Evolutionary conservation across 2,113 vertebrate species (phyloP).

Genomic region (Microtus richardsoni): DNA sequence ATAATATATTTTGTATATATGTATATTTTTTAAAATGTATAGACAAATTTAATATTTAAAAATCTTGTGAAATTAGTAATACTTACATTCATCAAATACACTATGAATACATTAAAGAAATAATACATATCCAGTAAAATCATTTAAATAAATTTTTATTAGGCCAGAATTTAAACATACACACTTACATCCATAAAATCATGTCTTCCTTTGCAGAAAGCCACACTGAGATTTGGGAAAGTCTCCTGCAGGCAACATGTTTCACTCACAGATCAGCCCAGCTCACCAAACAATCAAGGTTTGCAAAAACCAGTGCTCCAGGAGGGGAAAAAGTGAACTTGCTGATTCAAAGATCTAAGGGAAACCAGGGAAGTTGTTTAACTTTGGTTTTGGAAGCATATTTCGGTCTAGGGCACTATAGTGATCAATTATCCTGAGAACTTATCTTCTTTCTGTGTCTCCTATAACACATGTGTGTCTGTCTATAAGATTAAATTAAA

Average conservation of each 20-base stretch:
- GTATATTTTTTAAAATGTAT: neutral
- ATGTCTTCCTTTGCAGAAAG: too few species aligned
- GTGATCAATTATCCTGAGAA: neutral
- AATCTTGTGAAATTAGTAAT: slow-evolving; percentile 5
- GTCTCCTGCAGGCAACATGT: too few species aligned
- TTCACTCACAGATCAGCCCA: too few species aligned
- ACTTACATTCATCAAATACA: neutral
- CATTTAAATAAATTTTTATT: too few species aligned
- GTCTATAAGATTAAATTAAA: neutral
- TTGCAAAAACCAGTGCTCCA: neutral
- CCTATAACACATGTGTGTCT: neutral
- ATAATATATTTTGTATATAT: neutral
- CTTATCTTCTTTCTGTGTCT: neutral
- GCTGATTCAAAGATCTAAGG: neutral
- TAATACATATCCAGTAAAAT: neutral
- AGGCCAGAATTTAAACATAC: too few species aligned
- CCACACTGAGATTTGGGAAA: too few species aligned
- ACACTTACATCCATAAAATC: too few species aligned
- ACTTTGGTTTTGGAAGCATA: neutral
- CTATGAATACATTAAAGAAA: neutral
- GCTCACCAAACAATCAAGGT: too few species aligned
- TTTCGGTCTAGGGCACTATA: neutral
- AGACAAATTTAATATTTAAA: slow-evolving; percentile 50
- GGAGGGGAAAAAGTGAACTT: neutral
- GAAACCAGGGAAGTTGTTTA: neutral